These are phyloP conservation scores for Scaptomyza graminum DNA, from an alignment of 1,140 invertebrate genomes.

Conservation along the genomic window DNA sequence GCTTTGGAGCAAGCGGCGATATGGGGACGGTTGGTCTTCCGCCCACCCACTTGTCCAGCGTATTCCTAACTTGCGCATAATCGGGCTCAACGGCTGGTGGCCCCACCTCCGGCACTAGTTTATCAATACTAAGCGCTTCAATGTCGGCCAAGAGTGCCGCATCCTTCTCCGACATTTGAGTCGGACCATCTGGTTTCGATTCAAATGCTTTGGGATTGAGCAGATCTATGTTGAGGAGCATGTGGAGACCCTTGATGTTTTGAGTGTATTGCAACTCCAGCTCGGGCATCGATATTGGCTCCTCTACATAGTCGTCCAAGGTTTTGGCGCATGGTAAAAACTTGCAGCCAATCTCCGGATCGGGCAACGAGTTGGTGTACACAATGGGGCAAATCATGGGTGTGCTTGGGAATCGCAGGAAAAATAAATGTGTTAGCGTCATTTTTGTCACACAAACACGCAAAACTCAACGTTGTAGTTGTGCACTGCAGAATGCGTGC, in stretches of 20 bases:
- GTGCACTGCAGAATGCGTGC: no score
- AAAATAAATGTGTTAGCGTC: neutral
- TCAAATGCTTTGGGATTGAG: conserved; percentile 26
- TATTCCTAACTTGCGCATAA: neutral
- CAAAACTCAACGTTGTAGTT: no score
- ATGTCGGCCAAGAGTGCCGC: conserved; percentile 34
- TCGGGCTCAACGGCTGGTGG: no score
- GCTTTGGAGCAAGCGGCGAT: conserved; percentile 44
- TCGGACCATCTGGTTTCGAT: neutral
- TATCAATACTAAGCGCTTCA: neutral
- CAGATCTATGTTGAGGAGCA: conserved; percentile 43
- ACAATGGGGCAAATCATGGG: conserved; percentile 31
- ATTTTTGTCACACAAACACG: no score
- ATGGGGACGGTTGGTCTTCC: conserved; percentile 11
- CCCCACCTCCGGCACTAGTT: no score
- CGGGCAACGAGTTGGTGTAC: conserved; percentile 40
- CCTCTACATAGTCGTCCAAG: conserved; percentile 26
- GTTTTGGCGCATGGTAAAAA: conserved; percentile 37
- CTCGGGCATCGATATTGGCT: conserved; percentile 17
- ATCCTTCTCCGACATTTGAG: conserved; percentile 33
- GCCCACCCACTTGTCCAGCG: neutral
- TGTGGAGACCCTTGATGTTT: conserved; percentile 40
- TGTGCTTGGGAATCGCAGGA: conserved; percentile 12
- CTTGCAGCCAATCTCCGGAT: conserved; percentile 24
- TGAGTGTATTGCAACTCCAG: conserved; percentile 16